A percentile compares a stretch with the other conserved stretches of the same genome.
These are phyloP conservation scores for Ephestia elutella DNA, from an alignment of 1,140 invertebrate species.

Conservation along the genomic window DNA sequence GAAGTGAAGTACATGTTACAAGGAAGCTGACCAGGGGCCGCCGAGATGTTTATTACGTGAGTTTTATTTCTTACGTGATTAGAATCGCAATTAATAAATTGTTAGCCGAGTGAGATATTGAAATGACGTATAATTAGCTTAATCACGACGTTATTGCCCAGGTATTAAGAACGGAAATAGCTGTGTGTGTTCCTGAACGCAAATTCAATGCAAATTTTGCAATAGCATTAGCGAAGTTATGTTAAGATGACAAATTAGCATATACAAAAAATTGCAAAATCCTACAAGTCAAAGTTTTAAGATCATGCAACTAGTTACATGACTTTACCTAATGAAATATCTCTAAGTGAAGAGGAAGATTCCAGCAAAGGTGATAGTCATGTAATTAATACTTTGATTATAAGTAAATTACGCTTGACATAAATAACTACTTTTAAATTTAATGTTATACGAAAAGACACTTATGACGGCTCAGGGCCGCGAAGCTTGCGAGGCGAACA, in stretches of 20 bases:
- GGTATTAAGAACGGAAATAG: neutral
- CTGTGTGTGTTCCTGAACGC: neutral
- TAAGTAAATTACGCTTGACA: neutral
- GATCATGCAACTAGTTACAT: neutral
- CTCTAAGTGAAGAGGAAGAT: neutral
- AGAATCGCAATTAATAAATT: conserved; percentile 32
- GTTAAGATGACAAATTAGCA: neutral
- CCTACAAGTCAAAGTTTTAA: neutral
- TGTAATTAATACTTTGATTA: neutral
- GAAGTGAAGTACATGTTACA: conserved; percentile 39
- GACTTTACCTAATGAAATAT: neutral
- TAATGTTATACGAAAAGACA: neutral
- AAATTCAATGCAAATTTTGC: neutral
- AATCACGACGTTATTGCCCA: neutral
- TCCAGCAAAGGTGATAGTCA: neutral
- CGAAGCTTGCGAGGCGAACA: neutral
- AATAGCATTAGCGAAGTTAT: neutral
- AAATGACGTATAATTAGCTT: conserved; percentile 3
- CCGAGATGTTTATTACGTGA: conserved; percentile 66
- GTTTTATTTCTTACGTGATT: conserved; percentile 33
- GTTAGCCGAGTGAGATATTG: neutral
- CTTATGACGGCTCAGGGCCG: neutral
- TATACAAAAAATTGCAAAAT: conserved; percentile 2
- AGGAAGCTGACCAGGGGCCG: conserved; percentile 37
- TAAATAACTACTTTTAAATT: neutral